Conservation (phyloP, 2,888 invertebrate species). For the Tryphoninae sp. region DNA sequence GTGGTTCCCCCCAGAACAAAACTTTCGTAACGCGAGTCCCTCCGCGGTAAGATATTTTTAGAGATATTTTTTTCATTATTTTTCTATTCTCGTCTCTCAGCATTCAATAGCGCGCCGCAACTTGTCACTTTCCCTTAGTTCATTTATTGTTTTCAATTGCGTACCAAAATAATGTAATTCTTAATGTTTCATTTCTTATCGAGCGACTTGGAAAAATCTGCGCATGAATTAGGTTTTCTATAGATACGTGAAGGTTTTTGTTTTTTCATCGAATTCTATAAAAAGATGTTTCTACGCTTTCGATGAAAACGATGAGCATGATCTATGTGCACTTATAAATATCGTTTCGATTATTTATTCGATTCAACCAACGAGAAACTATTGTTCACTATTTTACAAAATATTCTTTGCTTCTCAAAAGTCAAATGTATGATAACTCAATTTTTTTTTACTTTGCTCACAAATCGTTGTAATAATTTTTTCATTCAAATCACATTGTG, state of each 20-base stretch:
- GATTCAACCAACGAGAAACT: neutral
- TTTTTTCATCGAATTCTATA: neutral
- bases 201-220: neutral
- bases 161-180: neutral
- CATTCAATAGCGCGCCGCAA: slow-evolving; percentile 53
- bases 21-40: slow-evolving; percentile 72
- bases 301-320: neutral
- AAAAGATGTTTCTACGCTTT: neutral
- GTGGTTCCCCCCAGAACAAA: slow-evolving; percentile 36
- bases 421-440: neutral
- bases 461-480: neutral
- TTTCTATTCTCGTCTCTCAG: slow-evolving; percentile 26
- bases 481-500: neutral
- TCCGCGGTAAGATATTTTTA: slow-evolving; percentile 74
- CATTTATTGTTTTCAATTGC: slow-evolving; percentile 7
- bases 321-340: neutral
- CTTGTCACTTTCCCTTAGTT: slow-evolving; percentile 52
- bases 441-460: neutral
- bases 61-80: slow-evolving; percentile 69
- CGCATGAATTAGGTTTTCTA: neutral
- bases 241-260: neutral
- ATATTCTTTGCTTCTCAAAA: neutral
- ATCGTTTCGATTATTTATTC: neutral
- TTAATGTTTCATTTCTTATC: neutral
- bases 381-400: neutral